These are phyloP conservation scores for Platysternon megacephalum DNA, from an alignment of 2,113 vertebrate genomes.

Conservation along the genomic window DNA sequence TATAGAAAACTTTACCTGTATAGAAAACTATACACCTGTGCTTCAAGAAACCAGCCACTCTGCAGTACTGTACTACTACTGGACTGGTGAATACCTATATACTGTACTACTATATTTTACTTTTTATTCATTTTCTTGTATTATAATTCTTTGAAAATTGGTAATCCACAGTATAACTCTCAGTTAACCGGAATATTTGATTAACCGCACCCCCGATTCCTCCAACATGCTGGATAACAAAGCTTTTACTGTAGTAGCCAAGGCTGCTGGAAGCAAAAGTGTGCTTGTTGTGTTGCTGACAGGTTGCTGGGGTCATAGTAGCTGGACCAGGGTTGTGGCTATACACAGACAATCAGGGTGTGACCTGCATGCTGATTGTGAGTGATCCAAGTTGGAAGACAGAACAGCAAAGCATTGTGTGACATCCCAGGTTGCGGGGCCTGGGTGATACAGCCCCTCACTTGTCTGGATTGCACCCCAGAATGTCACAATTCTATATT, in stretches of 20 bases:
- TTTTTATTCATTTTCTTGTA: no score
- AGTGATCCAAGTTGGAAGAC: not conserved
- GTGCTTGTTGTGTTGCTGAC: not conserved
- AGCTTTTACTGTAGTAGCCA: not conserved
- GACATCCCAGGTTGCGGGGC: not conserved
- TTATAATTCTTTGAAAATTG: no score
- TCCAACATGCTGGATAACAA: no score
- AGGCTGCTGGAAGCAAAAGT: not conserved
- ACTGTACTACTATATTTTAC: no score
- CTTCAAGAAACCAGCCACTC: no score
- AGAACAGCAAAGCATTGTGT: not conserved
- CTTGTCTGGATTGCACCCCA: not conserved
- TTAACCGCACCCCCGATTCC: no score
- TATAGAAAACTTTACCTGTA: no score
- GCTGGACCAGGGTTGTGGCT: not conserved
- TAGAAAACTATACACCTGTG: no score
- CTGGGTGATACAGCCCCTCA: not conserved
- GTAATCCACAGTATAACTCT: no score
- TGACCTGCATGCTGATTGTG: not conserved
- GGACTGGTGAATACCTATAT: no score
- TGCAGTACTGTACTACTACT: no score
- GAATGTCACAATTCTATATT: not conserved
- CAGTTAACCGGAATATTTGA: no score
- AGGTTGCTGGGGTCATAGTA: not conserved
- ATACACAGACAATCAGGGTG: not conserved